Evolutionary conservation across 1,140 invertebrate species (phyloP), one percentile per base, ranked within the genome.

Genomic region (Caenorhabditis tropicalis): DNA sequence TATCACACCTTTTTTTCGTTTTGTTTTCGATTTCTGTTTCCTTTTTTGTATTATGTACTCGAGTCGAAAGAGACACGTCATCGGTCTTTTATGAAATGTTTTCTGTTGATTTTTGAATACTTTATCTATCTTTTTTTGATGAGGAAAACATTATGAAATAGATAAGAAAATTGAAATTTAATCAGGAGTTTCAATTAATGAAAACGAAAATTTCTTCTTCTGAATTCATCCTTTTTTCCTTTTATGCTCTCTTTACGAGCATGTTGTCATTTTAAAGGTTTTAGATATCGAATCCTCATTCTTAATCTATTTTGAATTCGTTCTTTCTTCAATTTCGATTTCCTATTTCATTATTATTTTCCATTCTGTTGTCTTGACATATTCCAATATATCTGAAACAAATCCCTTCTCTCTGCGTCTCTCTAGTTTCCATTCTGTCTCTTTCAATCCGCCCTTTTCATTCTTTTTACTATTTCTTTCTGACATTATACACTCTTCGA

Each of bases 1-100:
- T 74, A 74, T 74, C 36, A 74, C 65, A 74, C n/a, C 39, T 43
- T 43, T 43, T 12, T 43, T 74, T 74, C n/a, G 16, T 33, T 16
- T 46, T 74, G 36, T 74, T 46, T 74, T 74, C 65, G 33, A 51
- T 4, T 51, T 51, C 24, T 56, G 19, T 56, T 5, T n/a, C n/a
- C n/a, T 51, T 51, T 51, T 21, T 51, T 16, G 49, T 7, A n/a
- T 2, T 24, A 27, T 56, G 24, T 56, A 56, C 53, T 24, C 29
- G 53, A 7, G 10, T 5, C 5, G 39, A 12, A 43, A 43, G 12
- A 43, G 39, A 24, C 53, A 56, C 53, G 53, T 56, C 53, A 56
- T 56, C 21, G n/a, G n/a, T 51, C 15, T 51, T 56, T 56, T 56
- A 16, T 6, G 29, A 27, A 56, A 56, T 56, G 21, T 27, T 65